Evolutionary conservation across 2,113 vertebrate genomes (phyloP).

Genomic region (Podarcis muralis): DNA sequence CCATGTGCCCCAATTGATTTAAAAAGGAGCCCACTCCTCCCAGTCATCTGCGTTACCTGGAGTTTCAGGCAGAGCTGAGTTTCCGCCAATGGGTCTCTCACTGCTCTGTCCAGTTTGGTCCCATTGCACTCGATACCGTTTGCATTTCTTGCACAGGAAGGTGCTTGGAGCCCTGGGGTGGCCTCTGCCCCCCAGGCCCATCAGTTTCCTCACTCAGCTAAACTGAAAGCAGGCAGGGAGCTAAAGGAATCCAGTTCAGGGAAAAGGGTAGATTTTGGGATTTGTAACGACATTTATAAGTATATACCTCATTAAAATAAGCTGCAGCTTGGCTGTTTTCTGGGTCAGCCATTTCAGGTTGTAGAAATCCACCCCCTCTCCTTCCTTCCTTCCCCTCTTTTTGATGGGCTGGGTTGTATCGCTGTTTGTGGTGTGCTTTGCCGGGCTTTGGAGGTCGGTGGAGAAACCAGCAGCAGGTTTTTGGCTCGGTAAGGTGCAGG

Average conservation of each 20-base stretch:
- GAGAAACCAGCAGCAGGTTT: constrained; percentile 54
- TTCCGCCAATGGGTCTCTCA: background rate
- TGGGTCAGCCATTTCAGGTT: constrained; percentile 55
- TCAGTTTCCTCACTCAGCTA: constrained; percentile 61
- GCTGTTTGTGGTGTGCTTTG: constrained; percentile 48
- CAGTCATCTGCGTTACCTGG: fast-evolving
- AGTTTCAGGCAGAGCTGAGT: background rate
- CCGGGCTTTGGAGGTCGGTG: constrained; percentile 32
- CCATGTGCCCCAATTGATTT: too few species aligned
- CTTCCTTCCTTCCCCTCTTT: constrained; percentile 32
- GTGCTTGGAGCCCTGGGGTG: constrained; percentile 58
- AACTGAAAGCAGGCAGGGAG: constrained; percentile 66
- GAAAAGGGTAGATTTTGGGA: constrained; percentile 62
- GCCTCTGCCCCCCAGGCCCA: constrained; percentile 60
- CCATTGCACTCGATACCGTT: constrained; percentile 50
- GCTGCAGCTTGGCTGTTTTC: constrained; percentile 39
- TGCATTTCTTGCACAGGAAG: constrained; percentile 71
- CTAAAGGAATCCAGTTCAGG: constrained; percentile 67
- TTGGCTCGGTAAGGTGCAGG: background rate
- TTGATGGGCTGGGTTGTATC: background rate
- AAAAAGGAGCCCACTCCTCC: background rate
- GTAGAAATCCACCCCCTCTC: constrained; percentile 54
- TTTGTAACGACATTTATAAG: constrained; percentile 61
- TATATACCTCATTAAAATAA: constrained; percentile 75
- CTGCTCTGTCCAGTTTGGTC: background rate